phyloP scores from a whole-genome alignment of 2,888 invertebrate species.

The Petrophora chlorosata region DNA sequence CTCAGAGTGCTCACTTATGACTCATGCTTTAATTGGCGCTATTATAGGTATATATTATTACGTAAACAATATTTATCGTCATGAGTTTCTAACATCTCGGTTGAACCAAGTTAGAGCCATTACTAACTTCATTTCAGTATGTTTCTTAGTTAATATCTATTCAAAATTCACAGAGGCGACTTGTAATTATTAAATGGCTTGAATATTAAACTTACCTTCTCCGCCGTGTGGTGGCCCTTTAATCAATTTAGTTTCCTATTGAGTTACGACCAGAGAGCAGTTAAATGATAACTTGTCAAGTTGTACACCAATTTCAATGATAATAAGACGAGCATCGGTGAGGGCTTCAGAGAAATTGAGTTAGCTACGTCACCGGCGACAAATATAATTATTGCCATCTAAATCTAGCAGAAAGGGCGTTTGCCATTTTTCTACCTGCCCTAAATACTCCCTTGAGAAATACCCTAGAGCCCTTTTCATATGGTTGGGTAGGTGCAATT shows the following conservation, averaged over 20 bases:
- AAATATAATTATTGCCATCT: too few relatives aligned
- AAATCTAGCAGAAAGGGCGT: slow-evolving; percentile 1
- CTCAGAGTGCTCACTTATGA: slow-evolving; percentile 29
- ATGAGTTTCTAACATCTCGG: background rate
- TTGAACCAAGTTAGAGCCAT: slow-evolving; percentile 1
- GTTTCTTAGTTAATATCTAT: slow-evolving; percentile 7
- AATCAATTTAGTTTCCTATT: slow-evolving; percentile 19
- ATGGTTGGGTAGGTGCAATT: slow-evolving; percentile 10
- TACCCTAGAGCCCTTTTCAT: slow-evolving; percentile 11
- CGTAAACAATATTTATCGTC: slow-evolving; percentile 14
- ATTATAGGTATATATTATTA: slow-evolving; percentile 29
- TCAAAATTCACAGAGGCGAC: slow-evolving; percentile 11
- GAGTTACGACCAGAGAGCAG: slow-evolving; percentile 1
- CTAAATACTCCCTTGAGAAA: slow-evolving; percentile 19
- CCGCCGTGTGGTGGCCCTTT: slow-evolving; percentile 3
- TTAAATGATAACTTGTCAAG: too few relatives aligned
- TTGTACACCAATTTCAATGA: background rate
- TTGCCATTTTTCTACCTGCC: slow-evolving; percentile 12
- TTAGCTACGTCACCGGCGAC: too few relatives aligned
- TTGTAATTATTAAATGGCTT: slow-evolving; percentile 23
- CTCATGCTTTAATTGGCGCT: slow-evolving; percentile 28
- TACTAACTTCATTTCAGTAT: slow-evolving; percentile 6
- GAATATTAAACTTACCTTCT: slow-evolving; percentile 22
- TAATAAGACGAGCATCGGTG: background rate
- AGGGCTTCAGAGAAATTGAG: too few relatives aligned